phyloP scores from a whole-genome alignment of 1,140 invertebrate genomes.

The Pygmarrhopalites habei region DNA sequence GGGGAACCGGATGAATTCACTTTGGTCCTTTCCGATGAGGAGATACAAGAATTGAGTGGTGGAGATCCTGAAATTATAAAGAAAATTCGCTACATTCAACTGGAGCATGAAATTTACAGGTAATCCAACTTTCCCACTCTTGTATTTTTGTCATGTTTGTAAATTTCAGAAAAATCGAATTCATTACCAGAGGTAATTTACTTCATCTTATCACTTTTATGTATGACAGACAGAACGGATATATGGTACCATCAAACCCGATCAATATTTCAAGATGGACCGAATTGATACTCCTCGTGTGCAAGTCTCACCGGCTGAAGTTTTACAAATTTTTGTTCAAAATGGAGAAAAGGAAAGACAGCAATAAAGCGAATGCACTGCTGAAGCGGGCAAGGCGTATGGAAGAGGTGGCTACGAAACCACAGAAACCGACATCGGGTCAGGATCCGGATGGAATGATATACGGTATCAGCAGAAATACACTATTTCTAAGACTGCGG shows the following conservation, averaged over 20 bases:
- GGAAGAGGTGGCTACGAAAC: slow-evolving; percentile 40
- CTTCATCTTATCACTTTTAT: too few relatives aligned
- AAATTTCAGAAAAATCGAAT: too few relatives aligned
- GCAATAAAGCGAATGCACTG: slow-evolving; percentile 40
- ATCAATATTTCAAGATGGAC: slow-evolving; percentile 50
- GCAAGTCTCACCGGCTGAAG: slow-evolving; percentile 48
- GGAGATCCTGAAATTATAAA: slow-evolving; percentile 45
- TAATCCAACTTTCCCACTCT: too few relatives aligned
- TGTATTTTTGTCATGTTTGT: too few relatives aligned
- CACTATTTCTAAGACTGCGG: slow-evolving; percentile 59
- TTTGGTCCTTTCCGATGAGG: slow-evolving; percentile 14
- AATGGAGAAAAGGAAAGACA: slow-evolving; percentile 52
- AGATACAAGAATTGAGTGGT: slow-evolving; percentile 34
- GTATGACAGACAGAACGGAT: slow-evolving; percentile 50
- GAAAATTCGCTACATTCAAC: slow-evolving; percentile 46
- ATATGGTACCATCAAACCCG: slow-evolving; percentile 47
- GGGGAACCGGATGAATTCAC: slow-evolving; percentile 10
- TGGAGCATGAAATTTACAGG: slow-evolving; percentile 47
- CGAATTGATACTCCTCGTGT: slow-evolving; percentile 50
- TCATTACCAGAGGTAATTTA: too few relatives aligned
- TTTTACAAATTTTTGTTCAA: slow-evolving; percentile 58
- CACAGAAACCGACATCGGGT: not conserved
- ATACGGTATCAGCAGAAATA: slow-evolving; percentile 56
- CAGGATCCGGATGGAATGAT: slow-evolving; percentile 41
- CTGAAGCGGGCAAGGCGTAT: slow-evolving; percentile 43